A percentile compares a stretch with the other conserved stretches of the same genome.
phyloP scores from a whole-genome alignment of 2,797 vertebrate genomes.

The Holocentrus rufus region DNA sequence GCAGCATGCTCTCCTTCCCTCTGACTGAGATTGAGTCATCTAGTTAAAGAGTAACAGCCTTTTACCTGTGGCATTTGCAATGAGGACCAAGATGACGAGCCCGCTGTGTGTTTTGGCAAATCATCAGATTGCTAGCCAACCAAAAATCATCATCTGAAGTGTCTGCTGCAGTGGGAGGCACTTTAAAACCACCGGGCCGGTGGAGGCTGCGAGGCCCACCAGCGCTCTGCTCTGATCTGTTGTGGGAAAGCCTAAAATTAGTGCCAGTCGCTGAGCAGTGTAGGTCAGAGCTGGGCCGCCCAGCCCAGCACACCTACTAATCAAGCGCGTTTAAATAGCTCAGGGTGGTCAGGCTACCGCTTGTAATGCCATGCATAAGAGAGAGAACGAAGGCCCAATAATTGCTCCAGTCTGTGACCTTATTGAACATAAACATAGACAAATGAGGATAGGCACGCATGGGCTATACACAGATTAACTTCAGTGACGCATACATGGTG shows the following conservation, averaged over 20 bases:
- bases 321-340: constrained; percentile 77
- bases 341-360: constrained; percentile 65
- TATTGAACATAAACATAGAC: constrained; percentile 50
- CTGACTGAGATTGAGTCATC: constrained; percentile 1
- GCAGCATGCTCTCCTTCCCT: constrained; percentile 2
- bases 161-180: constrained; percentile 41
- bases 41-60: constrained; percentile 24
- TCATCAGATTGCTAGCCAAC: constrained; percentile 25
- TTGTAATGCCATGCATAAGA: constrained; percentile 47
- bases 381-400: constrained; percentile 63
- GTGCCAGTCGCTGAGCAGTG: constrained; percentile 62
- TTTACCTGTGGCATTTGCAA: constrained; percentile 17
- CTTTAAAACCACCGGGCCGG: constrained; percentile 39
- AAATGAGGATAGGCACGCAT: constrained; percentile 9
- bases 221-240: constrained; percentile 55
- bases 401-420: constrained; percentile 58
- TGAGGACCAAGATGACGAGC: background rate
- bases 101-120: constrained; percentile 36
- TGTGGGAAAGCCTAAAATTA: constrained; percentile 72
- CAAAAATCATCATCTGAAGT: constrained; percentile 38
- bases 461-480: constrained; percentile 15
- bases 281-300: constrained; percentile 63
- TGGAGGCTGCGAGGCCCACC: constrained; percentile 60
- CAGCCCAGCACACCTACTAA: constrained; percentile 77
- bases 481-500: background rate